A percentile compares a stretch with the other conserved stretches of the same genome.
phyloP scores from a whole-genome alignment of 1,140 invertebrate species.

The Philotrypesis tridentata region DNA sequence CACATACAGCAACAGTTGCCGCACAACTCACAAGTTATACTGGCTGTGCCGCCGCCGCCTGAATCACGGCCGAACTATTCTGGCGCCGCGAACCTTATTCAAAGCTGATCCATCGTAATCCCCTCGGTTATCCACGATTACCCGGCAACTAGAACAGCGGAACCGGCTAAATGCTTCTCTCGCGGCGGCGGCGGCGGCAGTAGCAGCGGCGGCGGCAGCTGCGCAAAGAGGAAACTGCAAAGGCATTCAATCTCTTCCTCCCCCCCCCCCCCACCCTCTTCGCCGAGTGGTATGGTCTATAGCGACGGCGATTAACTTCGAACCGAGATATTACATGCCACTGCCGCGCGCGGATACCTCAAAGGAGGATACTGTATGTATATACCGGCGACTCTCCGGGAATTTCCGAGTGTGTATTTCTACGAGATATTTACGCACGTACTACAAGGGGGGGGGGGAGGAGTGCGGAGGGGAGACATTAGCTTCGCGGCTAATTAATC shows the following conservation, averaged over 20 bases:
- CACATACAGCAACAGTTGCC: constrained; percentile 18
- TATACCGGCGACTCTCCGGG: no score
- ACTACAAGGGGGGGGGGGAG: no score
- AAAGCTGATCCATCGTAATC: constrained; percentile 48
- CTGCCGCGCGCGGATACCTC: no score
- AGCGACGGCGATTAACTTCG: constrained; percentile 25
- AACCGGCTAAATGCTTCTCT: constrained; percentile 25
- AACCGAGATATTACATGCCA: constrained; percentile 16
- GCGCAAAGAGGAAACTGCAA: constrained; percentile 19
- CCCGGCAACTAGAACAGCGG: constrained; percentile 32
- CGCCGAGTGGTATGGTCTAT: neutral
- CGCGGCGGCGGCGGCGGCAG: no score
- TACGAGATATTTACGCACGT: neutral
- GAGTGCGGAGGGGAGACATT: no score
- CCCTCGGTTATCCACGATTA: constrained; percentile 45
- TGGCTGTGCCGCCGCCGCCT: no score
- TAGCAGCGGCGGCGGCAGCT: neutral
- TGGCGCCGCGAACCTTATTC: constrained; percentile 23
- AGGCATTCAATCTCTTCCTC: constrained; percentile 35
- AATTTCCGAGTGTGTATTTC: neutral
- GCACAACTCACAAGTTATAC: constrained; percentile 2
- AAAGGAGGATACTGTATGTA: no score
- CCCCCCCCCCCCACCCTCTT: neutral
- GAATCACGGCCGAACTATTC: constrained; percentile 12
- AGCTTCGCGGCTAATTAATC: neutral